Base-by-base conservation (phyloP, 1,140 invertebrate genomes). In the Homarus americanus region DNA sequence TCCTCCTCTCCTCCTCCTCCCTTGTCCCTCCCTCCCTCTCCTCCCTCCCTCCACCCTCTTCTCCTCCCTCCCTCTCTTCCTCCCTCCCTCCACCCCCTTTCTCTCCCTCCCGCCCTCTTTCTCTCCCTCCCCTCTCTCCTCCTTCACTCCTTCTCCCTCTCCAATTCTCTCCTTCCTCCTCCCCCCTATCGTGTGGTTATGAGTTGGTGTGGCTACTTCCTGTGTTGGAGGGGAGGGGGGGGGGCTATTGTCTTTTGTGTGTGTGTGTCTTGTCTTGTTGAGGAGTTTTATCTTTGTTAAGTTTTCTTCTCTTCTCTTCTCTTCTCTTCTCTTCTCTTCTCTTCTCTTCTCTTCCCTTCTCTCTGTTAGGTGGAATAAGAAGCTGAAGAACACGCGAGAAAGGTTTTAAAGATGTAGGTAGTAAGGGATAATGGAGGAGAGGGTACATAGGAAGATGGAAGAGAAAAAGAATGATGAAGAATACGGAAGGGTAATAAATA, bases 321-420 rank as follows among this genome's bases (percentile, higher is more conserved):
- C 24, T 20, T 63, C 58, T 24, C 58, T 24, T 24, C 24, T 12
- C 24, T 4, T 63, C 58, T 10, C 40, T 44, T 3, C 24, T 34
- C 24, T 34, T 38, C 82, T 69, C 82, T 83, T 83, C 58, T 66
- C 58, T 83, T 41, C 49, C 82, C 38, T 41, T 69, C 82, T 82
- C 79, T 82, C 79, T 82, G 44, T 58, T 49, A n/a, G n/a, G n/a
- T n/a, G n/a, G n/a, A n/a, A n/a, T n/a, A n/a, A n/a, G n/a, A n/a
- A n/a, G n/a, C n/a, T n/a, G n/a, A n/a, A n/a, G n/a, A n/a, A n/a
- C n/a, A n/a, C n/a, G n/a, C n/a, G n/a, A n/a, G n/a, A n/a, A n/a
- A n/a, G n/a, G n/a, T n/a, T n/a, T n/a, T n/a, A n/a, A n/a, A n/a
- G n/a, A n/a, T n/a, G n/a, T n/a, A n/a, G n/a, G n/a, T n/a, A n/a